Evolutionary conservation across 2,113 vertebrate genomes (phyloP).

Genomic region (Delphinus delphis): DNA sequence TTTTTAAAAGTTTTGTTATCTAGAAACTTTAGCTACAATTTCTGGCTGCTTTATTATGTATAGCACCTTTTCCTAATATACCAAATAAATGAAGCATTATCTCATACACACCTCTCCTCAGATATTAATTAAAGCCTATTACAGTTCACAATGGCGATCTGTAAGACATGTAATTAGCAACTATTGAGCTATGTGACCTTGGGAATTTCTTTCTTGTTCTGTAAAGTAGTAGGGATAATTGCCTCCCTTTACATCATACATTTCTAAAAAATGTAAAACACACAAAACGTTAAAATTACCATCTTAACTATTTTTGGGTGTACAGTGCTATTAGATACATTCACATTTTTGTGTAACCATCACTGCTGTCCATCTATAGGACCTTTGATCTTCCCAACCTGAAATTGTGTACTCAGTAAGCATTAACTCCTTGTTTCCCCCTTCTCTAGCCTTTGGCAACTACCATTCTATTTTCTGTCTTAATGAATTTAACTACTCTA

Average conservation of each 20-base stretch:
- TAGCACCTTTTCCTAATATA: not conserved
- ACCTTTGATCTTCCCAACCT: not conserved
- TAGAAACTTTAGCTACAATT: not conserved
- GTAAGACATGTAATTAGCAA: not conserved
- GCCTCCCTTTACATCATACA: not conserved
- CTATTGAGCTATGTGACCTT: not conserved
- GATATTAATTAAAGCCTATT: not conserved
- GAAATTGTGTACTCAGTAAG: not conserved
- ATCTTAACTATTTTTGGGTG: not conserved
- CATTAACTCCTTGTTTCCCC: not conserved
- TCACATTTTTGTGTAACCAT: not conserved
- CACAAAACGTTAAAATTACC: not conserved
- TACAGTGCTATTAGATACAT: not conserved
- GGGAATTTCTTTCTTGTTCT: not conserved
- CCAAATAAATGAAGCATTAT: not conserved
- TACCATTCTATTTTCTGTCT: not conserved
- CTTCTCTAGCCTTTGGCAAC: not conserved
- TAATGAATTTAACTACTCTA: not conserved
- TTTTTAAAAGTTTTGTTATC: not conserved
- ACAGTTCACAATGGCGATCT: not conserved
- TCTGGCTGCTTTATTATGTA: not conserved
- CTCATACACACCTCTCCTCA: not conserved
- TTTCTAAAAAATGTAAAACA: not conserved
- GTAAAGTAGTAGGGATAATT: not conserved
- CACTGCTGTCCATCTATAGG: not conserved